Evolutionary conservation across 2,113 vertebrate genomes (phyloP).

Genomic region (Bettongia penicillata): DNA sequence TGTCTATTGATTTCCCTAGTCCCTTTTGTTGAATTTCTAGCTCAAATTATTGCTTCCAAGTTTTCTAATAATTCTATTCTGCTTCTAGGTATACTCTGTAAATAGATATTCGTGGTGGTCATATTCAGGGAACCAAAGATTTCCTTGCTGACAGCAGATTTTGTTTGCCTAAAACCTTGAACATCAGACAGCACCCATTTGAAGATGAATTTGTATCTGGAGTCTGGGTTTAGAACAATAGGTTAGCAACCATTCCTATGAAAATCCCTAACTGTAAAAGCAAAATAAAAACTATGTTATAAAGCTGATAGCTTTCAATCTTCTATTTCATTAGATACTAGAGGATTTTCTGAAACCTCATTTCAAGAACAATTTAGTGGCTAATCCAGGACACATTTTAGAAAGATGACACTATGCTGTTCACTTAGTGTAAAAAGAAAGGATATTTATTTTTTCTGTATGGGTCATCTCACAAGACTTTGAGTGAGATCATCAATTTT

Average conservation of each 20-base stretch:
- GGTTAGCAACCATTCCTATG: constrained; percentile 21
- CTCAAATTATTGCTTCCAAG: constrained; percentile 73
- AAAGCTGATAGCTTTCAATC: not conserved
- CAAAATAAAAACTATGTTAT: constrained; percentile 56
- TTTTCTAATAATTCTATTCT: not conserved
- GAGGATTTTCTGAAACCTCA: not conserved
- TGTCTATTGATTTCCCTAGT: constrained; percentile 9
- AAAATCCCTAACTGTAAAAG: constrained; percentile 53
- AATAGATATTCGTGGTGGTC: not conserved
- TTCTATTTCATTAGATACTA: constrained; percentile 7
- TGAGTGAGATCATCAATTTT: constrained; percentile 29
- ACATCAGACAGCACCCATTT: constrained; percentile 19
- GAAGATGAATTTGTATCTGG: constrained; percentile 55
- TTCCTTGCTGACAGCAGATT: not conserved
- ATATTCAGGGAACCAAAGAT: constrained; percentile 5
- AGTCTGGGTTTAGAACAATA: constrained; percentile 49
- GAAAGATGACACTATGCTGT: constrained; percentile 50
- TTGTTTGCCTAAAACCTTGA: constrained; percentile 34
- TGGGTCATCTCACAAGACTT: not conserved
- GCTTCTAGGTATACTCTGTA: not conserved
- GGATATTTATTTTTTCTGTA: not conserved
- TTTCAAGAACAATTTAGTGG: constrained; percentile 48
- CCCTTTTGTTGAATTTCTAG: constrained; percentile 47
- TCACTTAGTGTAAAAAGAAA: constrained; percentile 35
- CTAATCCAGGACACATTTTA: constrained; percentile 51